These are phyloP conservation scores for Crypturellus tataupa DNA, from an alignment of 2,797 vertebrate species.

Conservation along the genomic window DNA sequence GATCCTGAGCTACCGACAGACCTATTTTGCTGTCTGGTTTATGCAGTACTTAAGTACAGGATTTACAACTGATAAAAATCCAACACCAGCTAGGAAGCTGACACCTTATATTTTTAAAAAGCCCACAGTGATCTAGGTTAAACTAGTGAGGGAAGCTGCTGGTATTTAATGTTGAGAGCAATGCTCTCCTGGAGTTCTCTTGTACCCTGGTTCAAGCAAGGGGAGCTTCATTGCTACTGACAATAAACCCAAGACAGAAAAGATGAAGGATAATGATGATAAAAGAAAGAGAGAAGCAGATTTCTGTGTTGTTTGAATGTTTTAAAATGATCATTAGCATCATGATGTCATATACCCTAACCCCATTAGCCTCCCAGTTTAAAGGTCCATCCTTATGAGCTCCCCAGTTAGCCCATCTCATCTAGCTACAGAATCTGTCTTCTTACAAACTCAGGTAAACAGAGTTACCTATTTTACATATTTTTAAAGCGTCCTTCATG, in stretches of 20 bases:
- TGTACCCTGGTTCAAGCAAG: not conserved
- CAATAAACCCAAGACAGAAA: not conserved
- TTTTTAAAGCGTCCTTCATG: not conserved
- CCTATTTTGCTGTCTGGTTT: not conserved
- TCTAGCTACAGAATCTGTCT: not conserved
- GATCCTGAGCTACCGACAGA: accelerated
- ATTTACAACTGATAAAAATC: not conserved
- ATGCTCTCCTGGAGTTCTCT: not conserved
- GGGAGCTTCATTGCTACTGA: not conserved
- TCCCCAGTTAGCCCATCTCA: not conserved
- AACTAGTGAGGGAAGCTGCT: not conserved
- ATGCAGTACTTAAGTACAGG: not conserved
- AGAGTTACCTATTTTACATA: accelerated
- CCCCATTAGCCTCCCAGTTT: not conserved
- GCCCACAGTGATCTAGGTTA: not conserved
- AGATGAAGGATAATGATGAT: not conserved
- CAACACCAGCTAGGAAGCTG: not conserved
- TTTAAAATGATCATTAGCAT: not conserved
- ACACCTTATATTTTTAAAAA: not conserved
- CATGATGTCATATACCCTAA: too few species aligned
- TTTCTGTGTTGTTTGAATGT: not conserved
- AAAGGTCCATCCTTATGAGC: not conserved
- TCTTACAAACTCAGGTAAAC: not conserved
- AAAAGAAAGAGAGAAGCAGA: not conserved
- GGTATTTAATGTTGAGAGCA: not conserved